Percentiles rank a stretch among this genome's conserved stretches.
Conservation (phyloP, 2,797 vertebrate species). For the Pseudochirops cupreus region DNA sequence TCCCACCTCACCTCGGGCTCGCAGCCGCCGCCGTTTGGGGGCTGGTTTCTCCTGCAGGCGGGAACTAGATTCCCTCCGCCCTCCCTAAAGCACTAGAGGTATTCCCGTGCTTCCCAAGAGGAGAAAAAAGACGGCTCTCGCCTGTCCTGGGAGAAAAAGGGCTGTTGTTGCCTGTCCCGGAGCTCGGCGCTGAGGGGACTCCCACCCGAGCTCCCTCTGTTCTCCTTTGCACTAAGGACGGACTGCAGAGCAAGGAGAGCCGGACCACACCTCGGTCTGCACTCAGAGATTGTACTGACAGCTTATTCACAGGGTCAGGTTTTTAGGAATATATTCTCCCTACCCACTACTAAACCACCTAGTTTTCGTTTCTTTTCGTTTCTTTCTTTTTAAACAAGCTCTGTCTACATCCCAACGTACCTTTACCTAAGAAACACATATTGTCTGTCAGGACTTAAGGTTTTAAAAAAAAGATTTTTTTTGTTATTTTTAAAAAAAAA, state of each 20-base stretch:
- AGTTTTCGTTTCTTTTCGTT: not conserved
- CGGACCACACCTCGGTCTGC: not conserved
- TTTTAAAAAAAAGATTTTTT: not conserved
- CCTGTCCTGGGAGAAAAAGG: not conserved
- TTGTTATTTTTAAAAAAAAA: too few species aligned
- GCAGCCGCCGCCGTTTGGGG: not conserved
- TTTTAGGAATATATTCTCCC: slow-evolving; percentile 18
- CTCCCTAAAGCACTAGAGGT: not conserved
- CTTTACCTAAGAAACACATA: slow-evolving; percentile 38
- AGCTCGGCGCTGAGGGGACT: not conserved
- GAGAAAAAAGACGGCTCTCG: not conserved
- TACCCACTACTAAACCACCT: not conserved
- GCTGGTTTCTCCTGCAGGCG: slow-evolving; percentile 38
- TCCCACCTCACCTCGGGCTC: not conserved
- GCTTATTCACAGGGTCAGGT: slow-evolving; percentile 22
- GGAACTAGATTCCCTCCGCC: not conserved
- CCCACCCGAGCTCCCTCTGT: slow-evolving; percentile 28
- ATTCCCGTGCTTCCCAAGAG: not conserved
- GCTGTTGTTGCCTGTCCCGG: not conserved
- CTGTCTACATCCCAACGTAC: slow-evolving; percentile 1
- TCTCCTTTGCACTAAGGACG: not conserved
- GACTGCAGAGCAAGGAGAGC: slow-evolving; percentile 6
- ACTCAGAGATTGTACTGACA: not conserved
- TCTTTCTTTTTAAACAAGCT: not conserved
- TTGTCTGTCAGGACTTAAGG: slow-evolving; percentile 9